Evolutionary conservation across 1,140 invertebrate genomes (phyloP).

Genomic region (Pogonus chalceus): DNA sequence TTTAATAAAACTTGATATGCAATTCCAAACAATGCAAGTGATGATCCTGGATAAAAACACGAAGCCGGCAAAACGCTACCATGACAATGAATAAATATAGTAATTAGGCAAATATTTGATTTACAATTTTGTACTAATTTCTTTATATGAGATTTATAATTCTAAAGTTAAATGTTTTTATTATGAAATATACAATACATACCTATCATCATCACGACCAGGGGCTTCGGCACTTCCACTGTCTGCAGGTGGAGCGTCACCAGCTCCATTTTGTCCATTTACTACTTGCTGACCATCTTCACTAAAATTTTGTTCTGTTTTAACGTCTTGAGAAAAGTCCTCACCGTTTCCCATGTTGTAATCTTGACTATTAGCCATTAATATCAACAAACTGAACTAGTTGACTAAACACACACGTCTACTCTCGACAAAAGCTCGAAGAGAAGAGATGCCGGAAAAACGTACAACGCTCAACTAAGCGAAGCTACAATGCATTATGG

Average conservation of each 20-base stretch:
- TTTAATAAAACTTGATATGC: not conserved
- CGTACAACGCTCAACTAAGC: conserved; percentile 5
- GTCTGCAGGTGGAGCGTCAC: conserved; percentile 47
- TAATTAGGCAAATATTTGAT: not conserved
- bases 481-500: conserved; percentile 12
- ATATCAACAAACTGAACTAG: no score
- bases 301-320: conserved; percentile 30
- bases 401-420: conserved; percentile 13
- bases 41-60: conserved; percentile 23
- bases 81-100: not conserved
- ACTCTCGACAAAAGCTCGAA: conserved; percentile 16
- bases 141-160: not conserved
- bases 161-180: conserved; percentile 14
- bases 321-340: conserved; percentile 60
- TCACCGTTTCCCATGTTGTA: conserved; percentile 43
- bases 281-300: conserved; percentile 42
- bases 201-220: conserved; percentile 65
- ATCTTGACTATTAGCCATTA: conserved; percentile 29
- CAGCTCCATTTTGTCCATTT: conserved; percentile 46
- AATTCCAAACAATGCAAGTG: conserved; percentile 12
- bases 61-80: conserved; percentile 8
- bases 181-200: conserved; percentile 27
- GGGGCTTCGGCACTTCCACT: conserved; percentile 53
- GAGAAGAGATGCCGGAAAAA: conserved; percentile 18
- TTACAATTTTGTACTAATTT: not conserved